These are phyloP conservation scores for Lasius fuliginosus DNA, from an alignment of 2,888 invertebrate species.

Conservation along the genomic window DNA sequence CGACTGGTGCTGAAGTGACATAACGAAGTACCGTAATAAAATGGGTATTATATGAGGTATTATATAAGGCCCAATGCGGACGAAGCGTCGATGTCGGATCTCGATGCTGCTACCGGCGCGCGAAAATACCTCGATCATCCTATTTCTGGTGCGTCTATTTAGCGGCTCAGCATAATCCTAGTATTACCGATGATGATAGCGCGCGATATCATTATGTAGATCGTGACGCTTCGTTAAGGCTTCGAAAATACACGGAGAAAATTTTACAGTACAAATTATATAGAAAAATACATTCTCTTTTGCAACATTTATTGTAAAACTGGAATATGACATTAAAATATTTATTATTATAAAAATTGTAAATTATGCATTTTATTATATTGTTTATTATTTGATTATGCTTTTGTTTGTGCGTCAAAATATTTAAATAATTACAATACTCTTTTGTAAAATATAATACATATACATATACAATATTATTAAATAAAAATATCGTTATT, in stretches of 20 bases:
- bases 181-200: constrained; percentile 32
- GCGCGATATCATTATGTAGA: constrained; percentile 38
- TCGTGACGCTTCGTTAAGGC: neutral
- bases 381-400: no score
- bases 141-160: constrained; percentile 14
- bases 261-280: no score
- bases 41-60: constrained; percentile 65
- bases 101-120: neutral
- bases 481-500: no score
- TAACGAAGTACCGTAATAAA: constrained; percentile 75
- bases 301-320: no score
- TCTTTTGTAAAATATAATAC: no score
- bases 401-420: no score
- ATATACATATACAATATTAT: no score
- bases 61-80: constrained; percentile 34
- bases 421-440: no score
- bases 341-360: no score
- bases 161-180: constrained; percentile 24
- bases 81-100: constrained; percentile 5
- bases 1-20: constrained; percentile 64
- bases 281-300: no score
- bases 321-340: no score
- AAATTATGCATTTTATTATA: no score
- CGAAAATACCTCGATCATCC: neutral
- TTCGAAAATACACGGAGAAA: neutral